A percentile compares a stretch with the other conserved stretches of the same genome.
phyloP scores from a whole-genome alignment of 2,113 vertebrate genomes.

The Protomyctophum bolini region DNA sequence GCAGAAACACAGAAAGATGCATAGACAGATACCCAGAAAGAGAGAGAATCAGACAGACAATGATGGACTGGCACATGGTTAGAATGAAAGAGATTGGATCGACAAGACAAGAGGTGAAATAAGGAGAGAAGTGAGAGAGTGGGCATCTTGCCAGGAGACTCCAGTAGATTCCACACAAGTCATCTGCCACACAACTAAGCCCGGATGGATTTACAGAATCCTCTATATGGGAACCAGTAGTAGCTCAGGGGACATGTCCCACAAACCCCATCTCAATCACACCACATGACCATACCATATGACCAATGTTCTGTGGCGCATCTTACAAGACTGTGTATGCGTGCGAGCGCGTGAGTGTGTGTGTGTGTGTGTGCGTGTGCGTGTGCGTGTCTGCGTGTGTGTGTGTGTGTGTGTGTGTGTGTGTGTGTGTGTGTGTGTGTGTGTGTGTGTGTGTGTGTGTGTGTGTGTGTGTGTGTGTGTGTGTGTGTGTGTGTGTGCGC shows the following conservation, averaged over 20 bases:
- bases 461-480: neutral
- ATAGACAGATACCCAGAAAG: no score
- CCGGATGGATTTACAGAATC: conserved; percentile 22
- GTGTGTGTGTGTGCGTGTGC: neutral
- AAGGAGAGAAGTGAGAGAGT: no score
- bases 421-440: neutral
- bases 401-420: no score
- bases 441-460: no score
- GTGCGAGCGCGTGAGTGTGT: neutral
- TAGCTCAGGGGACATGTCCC: neutral
- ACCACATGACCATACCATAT: neutral
- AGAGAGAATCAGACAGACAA: no score
- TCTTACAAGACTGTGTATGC: neutral
- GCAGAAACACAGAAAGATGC: no score
- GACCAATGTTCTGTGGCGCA: no score
- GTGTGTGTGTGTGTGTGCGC: neutral
- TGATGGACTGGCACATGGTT: no score
- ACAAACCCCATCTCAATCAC: neutral
- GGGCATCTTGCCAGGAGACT: neutral
- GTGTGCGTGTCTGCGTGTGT: neutral
- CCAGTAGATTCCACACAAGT: neutral
- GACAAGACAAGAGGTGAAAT: no score
- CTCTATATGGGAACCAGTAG: neutral
- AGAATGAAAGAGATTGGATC: no score
- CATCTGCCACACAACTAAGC: conserved; percentile 31